Percentiles rank a stretch among this genome's conserved stretches.
Conservation (phyloP, 2,113 vertebrate species). For the Pelodiscus sinensis region DNA sequence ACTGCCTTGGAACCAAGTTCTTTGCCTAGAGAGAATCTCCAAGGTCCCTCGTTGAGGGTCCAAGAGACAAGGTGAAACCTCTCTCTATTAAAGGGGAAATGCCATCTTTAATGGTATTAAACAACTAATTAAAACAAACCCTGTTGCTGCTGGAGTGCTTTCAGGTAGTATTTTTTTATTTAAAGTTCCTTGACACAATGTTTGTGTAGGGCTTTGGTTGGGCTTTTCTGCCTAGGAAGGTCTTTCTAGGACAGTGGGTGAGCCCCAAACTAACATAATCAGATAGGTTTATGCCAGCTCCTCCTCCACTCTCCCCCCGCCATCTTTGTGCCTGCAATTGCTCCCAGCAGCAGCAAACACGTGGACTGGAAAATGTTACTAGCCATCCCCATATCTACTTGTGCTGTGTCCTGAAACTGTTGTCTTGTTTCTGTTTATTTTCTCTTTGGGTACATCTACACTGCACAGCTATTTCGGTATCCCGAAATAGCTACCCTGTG, state of each 20-base stretch:
- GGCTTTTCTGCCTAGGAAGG: not conserved
- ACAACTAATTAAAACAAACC: not conserved
- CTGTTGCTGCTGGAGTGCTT: not conserved
- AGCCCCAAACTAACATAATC: not conserved
- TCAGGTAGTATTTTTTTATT: not conserved
- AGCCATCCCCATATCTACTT: not conserved
- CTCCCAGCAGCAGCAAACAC: not conserved
- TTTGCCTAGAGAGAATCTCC: not conserved
- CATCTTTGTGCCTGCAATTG: not conserved
- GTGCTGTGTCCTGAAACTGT: not conserved
- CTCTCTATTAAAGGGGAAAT: not conserved
- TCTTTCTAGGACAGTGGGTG: not conserved
- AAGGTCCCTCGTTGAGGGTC: not conserved
- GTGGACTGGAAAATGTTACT: not conserved
- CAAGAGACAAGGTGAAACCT: not conserved
- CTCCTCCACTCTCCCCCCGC: not conserved
- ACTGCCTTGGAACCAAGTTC: not conserved
- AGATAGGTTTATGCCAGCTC: not conserved
- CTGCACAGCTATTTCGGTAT: no score
- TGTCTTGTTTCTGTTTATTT: not conserved
- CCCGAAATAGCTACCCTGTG: no score
- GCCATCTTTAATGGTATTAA: not conserved
- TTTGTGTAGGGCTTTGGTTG: not conserved
- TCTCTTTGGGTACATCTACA: not conserved
- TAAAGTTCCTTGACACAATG: not conserved